Base-by-base conservation (phyloP, 1,140 invertebrate genomes). In the Drosophila saltans region DNA sequence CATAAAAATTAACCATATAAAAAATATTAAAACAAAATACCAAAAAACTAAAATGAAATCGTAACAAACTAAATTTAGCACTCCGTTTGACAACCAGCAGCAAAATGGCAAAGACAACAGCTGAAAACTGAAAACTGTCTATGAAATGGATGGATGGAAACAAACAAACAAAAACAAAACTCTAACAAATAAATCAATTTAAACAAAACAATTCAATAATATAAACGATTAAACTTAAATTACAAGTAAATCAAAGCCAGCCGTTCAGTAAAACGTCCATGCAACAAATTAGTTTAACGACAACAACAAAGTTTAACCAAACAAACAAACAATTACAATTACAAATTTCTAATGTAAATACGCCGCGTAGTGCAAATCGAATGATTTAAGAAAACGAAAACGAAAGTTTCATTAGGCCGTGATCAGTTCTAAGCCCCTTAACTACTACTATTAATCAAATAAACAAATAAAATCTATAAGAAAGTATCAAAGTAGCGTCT, bases 11-110 rank as follows among this genome's bases (percentile, higher is more conserved):
- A 36, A 36, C 6, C 4, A 36, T 36, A 59, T 55, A 52, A 62
- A 52, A 26, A 52, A 26, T 10, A 52, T 72, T 57, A 52, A 24
- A 48, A 68, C 24, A 55, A 55, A 72, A 41, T 66, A 62, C 52
- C n/a, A 48, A 65, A 64, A 65, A 73, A 3, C 33, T 36, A 48
- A 48, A 48, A 48, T 10, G 1, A 48, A 52, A 52, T 36, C 21
- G 40, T 56, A 68, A 65, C 39, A 71, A 45, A 36, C 33, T 66
- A 26, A 75, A 69, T 76, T 43, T 83, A 86, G 83, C 76, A 28
- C 67, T 52, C 66, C 64, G 21, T 56, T n/a, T 72, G 57, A 77
- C 81, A 78, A 72, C 60, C 74, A 75, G 40, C 68, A 72, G 52
- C 68, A 36, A 84, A 77, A 56, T 24, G 75, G 61, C 56, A 88